Evolutionary conservation across 2,797 vertebrate genomes (phyloP).

Genomic region (Lerista edwardsae): DNA sequence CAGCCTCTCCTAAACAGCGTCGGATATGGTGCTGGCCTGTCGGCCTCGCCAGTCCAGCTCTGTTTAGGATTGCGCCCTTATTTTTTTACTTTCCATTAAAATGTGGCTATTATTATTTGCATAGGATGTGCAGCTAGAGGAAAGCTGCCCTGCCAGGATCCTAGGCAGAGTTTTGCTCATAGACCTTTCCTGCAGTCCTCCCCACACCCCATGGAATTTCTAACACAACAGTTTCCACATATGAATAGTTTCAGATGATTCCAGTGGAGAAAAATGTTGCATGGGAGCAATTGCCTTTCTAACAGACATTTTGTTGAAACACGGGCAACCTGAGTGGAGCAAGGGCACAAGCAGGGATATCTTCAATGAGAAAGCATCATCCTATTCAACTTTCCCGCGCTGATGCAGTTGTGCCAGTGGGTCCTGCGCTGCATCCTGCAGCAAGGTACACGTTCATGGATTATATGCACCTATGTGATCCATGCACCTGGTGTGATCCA

Average conservation of each 20-base stretch:
- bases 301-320: neutral
- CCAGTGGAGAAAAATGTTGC: neutral
- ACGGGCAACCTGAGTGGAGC: neutral
- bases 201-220: neutral
- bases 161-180: neutral
- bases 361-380: neutral
- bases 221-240: neutral
- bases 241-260: neutral
- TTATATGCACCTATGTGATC: no score
- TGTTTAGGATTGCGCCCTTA: no score
- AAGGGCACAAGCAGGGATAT: neutral
- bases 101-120: constrained; percentile 6
- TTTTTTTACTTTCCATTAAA: neutral
- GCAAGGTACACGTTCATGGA: no score
- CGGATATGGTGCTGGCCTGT: no score
- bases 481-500: no score
- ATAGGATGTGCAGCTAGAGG: neutral
- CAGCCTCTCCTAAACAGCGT: no score
- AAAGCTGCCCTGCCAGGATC: neutral
- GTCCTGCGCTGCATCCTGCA: no score
- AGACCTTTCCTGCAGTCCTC: neutral
- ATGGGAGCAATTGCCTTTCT: neutral
- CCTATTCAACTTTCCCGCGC: no score
- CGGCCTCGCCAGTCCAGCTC: no score
- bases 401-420: no score